Conservation (phyloP, 1,140 invertebrate species). For the Bombus haemorrhoidalis region DNA sequence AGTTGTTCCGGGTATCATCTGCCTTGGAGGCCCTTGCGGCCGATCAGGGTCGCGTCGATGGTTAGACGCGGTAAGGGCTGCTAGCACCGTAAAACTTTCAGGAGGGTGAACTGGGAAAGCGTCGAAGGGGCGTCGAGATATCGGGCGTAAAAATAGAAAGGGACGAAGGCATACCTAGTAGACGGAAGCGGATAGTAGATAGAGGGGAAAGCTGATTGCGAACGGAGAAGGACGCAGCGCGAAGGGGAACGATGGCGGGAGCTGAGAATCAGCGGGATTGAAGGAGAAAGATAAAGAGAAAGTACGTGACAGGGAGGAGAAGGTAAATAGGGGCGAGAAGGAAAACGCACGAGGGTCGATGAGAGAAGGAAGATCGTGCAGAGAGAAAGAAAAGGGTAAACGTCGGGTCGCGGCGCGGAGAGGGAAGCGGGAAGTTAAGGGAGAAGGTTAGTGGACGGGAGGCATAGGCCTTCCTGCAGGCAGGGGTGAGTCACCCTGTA, state of each 20-base stretch:
- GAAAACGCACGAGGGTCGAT: conserved; percentile 42
- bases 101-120: conserved; percentile 50
- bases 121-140: conserved; percentile 39
- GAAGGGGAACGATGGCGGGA: conserved; percentile 6
- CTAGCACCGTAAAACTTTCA: conserved; percentile 60
- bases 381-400: conserved; percentile 45
- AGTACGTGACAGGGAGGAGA: conserved; percentile 63
- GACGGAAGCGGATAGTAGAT: background rate
- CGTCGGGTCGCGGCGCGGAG: background rate
- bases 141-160: conserved; percentile 25
- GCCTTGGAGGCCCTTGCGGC: conserved; percentile 20
- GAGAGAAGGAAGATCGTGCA: conserved; percentile 46
- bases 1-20: conserved; percentile 64
- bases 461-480: conserved; percentile 71
- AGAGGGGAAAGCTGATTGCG: conserved; percentile 1
- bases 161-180: background rate
- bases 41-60: conserved; percentile 51
- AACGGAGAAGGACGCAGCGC: background rate
- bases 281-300: conserved; percentile 51
- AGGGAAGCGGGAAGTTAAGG: conserved; percentile 12
- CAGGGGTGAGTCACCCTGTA: conserved; percentile 79
- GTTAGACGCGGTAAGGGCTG: conserved; percentile 25
- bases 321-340: conserved; percentile 7
- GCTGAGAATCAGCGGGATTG: background rate
- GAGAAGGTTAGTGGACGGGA: conserved; percentile 59